Evolutionary conservation across 2,888 invertebrate genomes (phyloP), one percentile per base, ranked within the genome.

Genomic region (Serripes groenlandicus): DNA sequence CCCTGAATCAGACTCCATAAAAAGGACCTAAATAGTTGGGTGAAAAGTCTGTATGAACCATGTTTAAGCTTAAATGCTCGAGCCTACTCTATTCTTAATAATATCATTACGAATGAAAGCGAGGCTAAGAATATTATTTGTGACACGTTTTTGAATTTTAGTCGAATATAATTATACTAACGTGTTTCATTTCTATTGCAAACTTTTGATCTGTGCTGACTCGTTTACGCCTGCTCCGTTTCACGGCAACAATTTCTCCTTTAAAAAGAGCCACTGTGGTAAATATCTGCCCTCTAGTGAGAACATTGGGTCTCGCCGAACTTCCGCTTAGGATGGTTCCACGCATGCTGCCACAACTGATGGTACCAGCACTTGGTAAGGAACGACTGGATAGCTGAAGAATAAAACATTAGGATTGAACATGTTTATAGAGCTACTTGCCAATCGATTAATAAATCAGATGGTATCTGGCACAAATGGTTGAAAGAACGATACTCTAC

Each of bases 121-220:
- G n/a, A n/a, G n/a, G n/a, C n/a, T n/a, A n/a, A n/a, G n/a, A n/a
- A n/a, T n/a, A n/a, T n/a, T n/a, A n/a, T n/a, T n/a, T n/a, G n/a
- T n/a, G n/a, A n/a, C n/a, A n/a, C n/a, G n/a, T 42, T 42, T 42
- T 42, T 42, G 42, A 7, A 42, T 42, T 42, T 42, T 11, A 42
- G 15, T 42, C 42, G n/a, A n/a, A n/a, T n/a, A n/a, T n/a, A n/a
- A n/a, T n/a, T 49, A 56, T 56, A 56, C 85, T 68, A 78, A 93
- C 93, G 81, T 87, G 66, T 87, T 89, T 90, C 91, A 93, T 91
- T 64, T 92, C 91, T 54, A 89, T 84, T 56, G 92, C 81, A 23
- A 93, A 87, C 23, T 78, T 76, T 54, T 92, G 88, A 72, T 93
- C 92, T 9, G 89, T 68, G 23, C 74, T 69, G 60, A 93, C 83